Base-by-base conservation (phyloP, 2,888 invertebrate species). In the Patella depressa region DNA sequence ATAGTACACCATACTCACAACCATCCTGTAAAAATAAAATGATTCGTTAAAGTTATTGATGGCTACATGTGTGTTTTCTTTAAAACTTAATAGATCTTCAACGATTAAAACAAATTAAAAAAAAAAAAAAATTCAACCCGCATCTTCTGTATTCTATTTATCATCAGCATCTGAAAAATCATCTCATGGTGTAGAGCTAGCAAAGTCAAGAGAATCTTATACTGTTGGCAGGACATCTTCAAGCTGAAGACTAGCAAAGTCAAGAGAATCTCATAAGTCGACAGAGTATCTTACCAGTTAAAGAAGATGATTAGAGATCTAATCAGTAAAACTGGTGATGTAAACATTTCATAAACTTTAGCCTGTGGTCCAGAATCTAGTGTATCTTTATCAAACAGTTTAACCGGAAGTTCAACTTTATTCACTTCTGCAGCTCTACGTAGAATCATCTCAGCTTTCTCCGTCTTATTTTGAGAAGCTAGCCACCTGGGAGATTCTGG, bases 401-500 rank as follows among this genome's bases (percentile, higher is more conserved):
- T 83, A 34, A 80, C 77, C 34, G 85, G 81, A 3, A 86, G 72
- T 7, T 24, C 74, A 9, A 73, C 81, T n/a, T 79, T 80, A 73
- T 85, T 86, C 45, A 74, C 79, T 34, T 79, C 74, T 3, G 84
- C 85, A 15, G 81, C 80, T 55, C 79, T 82, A 14, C 76, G 73
- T 3, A 85, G 55, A 82, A 96, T 95, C 79, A 95, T 95, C 79
- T 95, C 94, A 0, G 97, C 97, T 92, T 97, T 96, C 88, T 96
- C 95, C 57, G 96, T 93, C 78, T 95, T 93, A 17, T 96, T 96
- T 89, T 95, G 95, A 89, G 96, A 95, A 34, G 97, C 91, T n/a
- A 97, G 93, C 97, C 97, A 97, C 85, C 97, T 93, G 1, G 97
- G 97, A 12, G 97, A 97, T 92, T 97, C 97, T 0, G 97, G 97